Percentiles rank a stretch among this genome's conserved stretches.
phyloP scores from a whole-genome alignment of 37 sponge, comb jelly and placozoan species.

The Haliclona indistincta region DNA sequence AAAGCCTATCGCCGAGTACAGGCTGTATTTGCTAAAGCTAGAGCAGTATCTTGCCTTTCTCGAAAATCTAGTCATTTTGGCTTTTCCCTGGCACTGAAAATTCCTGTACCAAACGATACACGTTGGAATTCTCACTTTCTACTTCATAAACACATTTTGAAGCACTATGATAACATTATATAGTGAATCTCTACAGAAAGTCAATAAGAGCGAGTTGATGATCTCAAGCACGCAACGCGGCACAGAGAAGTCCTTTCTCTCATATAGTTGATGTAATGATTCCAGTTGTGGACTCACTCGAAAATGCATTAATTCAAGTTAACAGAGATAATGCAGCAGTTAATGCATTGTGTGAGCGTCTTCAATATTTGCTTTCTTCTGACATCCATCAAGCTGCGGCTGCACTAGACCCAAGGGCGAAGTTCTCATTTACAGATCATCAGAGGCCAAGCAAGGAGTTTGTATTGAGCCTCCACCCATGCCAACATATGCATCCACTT shows the following conservation, averaged over 20 bases:
- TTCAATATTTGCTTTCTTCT: no score
- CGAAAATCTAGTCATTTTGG: background rate
- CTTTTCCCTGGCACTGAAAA: background rate
- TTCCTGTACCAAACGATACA: slow-evolving; percentile 5
- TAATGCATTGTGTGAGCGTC: slow-evolving; percentile 9
- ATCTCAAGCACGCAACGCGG: background rate
- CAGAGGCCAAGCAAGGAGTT: no score
- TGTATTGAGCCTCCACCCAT: no score
- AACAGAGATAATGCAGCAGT: background rate
- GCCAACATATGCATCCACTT: no score
- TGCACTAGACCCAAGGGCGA: no score
- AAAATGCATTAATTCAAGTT: slow-evolving; percentile 1
- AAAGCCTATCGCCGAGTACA: background rate
- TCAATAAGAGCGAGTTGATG: background rate
- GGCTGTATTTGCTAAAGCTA: slow-evolving; percentile 5
- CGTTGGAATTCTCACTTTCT: slow-evolving; percentile 1
- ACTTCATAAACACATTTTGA: background rate
- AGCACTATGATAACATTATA: background rate
- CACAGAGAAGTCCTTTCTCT: background rate
- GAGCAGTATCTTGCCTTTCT: background rate
- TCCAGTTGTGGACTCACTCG: slow-evolving; percentile 12
- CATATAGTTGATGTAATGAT: slow-evolving; percentile 12
- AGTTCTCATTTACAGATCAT: no score
- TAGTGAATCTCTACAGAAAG: slow-evolving; percentile 2
- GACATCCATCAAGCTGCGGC: no score